Evolutionary conservation across 2,113 vertebrate species (phyloP), one percentile per base, ranked within the genome.

Genomic region (Trematomus loennbergii): DNA sequence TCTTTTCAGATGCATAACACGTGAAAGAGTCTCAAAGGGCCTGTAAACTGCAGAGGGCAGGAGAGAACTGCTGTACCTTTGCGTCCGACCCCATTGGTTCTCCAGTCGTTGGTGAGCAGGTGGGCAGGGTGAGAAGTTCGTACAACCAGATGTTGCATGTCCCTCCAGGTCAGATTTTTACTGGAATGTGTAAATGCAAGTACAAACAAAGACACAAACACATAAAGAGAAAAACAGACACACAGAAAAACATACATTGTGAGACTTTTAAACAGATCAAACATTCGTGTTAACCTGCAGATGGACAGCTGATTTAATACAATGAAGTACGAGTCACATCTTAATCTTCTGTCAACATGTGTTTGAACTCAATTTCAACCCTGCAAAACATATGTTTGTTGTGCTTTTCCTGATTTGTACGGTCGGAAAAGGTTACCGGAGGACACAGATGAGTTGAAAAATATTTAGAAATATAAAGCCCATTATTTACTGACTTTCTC

Each of bases 131-230:
- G 96, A 0, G 98, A 99, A 0, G 97, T 99, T 92, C 91, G 95
- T 2, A 99, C 98, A 36, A 99, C 98, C 72, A 99, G 94, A 90
- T 99, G 97, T 92, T 99, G 98, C 98, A 99, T 99, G 91, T 99
- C 98, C 59, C 98, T 95, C 98, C 98, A 99, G 0, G 98, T 98
- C 87, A 99, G 95, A 90, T 98, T 98, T 91, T 96, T 97, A 93
- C 98, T 99, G 77, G 48, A 82, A 82, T 11, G 58, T 16, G 64
- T 49, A 62, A 9, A 49, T n/a, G 61, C 57, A 74, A 49, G 33
- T 12, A 81, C 52, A 68, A 55, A 83, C 36, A 61, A 8, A 62
- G 4, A 72, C 49, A 65, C 45, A 73, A 55, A 55, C 43, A 71
- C 25, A 49, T 29, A 48, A 50, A 70, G 25, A 53, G 18, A 58